A percentile compares a stretch with the other conserved stretches of the same genome.
These are phyloP conservation scores for Neoscelio sp. DNA, from an alignment of 2,888 invertebrate genomes.

Conservation along the genomic window DNA sequence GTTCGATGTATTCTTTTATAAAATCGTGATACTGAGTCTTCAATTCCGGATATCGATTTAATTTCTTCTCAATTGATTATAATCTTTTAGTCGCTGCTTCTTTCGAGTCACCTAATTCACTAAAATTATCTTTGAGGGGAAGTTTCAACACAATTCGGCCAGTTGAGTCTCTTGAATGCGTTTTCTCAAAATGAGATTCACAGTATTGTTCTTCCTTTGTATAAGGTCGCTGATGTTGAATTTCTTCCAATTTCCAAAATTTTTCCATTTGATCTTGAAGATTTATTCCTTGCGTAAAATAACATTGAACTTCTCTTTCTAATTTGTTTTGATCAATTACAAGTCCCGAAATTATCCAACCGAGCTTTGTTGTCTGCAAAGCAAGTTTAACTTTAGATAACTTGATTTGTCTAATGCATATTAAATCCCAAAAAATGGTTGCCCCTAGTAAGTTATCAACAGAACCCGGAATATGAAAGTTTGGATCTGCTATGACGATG, in stretches of 20 bases:
- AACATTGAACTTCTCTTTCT: not conserved
- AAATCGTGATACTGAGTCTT: no score
- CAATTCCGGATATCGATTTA: no score
- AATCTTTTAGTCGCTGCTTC: no score
- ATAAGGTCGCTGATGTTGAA: not conserved
- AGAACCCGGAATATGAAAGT: not conserved
- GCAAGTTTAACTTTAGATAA: not conserved
- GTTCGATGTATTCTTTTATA: no score
- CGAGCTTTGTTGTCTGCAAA: slow-evolving; percentile 20
- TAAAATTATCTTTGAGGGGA: slow-evolving; percentile 10
- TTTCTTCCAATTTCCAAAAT: slow-evolving; percentile 48
- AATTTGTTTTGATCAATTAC: not conserved
- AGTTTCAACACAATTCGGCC: slow-evolving; percentile 51
- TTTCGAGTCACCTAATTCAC: slow-evolving; percentile 1
- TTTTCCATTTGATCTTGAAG: slow-evolving; percentile 12
- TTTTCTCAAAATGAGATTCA: slow-evolving; percentile 1
- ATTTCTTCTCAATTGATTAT: no score
- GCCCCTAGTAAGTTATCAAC: slow-evolving; percentile 23
- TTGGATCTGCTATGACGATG: slow-evolving; percentile 22
- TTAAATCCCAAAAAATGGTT: slow-evolving; percentile 20
- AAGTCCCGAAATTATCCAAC: slow-evolving; percentile 19
- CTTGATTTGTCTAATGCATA: slow-evolving; percentile 19
- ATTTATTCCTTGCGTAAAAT: not conserved
- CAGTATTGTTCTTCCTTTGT: slow-evolving; percentile 24
- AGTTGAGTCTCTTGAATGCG: slow-evolving; percentile 20